Evolutionary conservation across 92 coral and sea anemone genomes (phyloP), one percentile per base, ranked within the genome.

Genomic region (Palythoa heliodiscus): DNA sequence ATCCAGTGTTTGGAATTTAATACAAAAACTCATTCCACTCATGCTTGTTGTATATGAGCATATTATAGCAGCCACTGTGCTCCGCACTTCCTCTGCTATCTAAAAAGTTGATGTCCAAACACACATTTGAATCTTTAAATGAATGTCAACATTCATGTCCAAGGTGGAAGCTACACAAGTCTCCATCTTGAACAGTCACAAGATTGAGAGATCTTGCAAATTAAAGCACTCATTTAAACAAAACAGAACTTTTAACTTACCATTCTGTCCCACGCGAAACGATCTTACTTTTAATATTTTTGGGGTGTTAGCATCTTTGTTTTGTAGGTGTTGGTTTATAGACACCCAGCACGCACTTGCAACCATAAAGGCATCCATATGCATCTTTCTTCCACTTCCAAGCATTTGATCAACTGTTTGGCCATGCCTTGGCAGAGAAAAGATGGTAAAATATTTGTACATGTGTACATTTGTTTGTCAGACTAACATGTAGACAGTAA

Each of bases 131-230:
- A 57, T 57, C 63, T 8, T 57, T 57, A 1, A 57, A 57, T 57
- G n/a, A 57, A 57, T 66, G 35, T 66, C 71, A 11, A 66, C 35
- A 0, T 66, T 66, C 71, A 38, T 22, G 29, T 66, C 71, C 29
- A 66, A 66, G 35, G 22, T 7, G 37, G 71, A 66, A 66, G 24
- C 37, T 66, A 66, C 37, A 66, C 22, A 11, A 0, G 35, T 66
- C 25, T 66, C 35, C 35, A 66, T 66, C 71, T 66, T 66, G 71
- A 66, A 66, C 29, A 66, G 71, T n/a, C 71, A n/a, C 35, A 25
- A 66, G 71, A 66, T 66, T 66, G 71, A 66, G 35, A 19, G 71
- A 66, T 66, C 0, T 66, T 66, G 71, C 71, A 22, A 66, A 66
- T 19, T 66, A 38, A 7, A 66, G 8, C 71, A 66, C 71, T 66